A percentile compares a stretch with the other conserved stretches of the same genome.
Conservation (phyloP, 2,888 invertebrate genomes). For the Keiferia lycopersicella region DNA sequence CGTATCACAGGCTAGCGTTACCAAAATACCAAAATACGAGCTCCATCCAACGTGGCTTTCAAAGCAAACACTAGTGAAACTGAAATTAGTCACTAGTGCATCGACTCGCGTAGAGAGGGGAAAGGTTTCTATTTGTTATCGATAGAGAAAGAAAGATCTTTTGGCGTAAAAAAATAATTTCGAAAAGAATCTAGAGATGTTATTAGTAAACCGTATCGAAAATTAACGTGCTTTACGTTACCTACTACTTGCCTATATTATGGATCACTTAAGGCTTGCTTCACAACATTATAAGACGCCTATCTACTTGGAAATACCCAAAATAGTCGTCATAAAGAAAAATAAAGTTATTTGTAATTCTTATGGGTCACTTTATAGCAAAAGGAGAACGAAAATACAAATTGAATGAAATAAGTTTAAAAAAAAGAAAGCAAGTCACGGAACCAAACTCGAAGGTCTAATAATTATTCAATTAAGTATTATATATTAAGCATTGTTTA, state of each 20-base stretch:
- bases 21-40: slow-evolving; percentile 57
- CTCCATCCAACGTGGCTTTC: slow-evolving; percentile 37
- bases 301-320: no score
- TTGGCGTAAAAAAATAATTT: no score
- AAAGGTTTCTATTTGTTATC: slow-evolving; percentile 23
- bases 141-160: slow-evolving; percentile 15
- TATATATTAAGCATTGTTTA: slow-evolving; percentile 9
- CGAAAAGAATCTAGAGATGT: no score
- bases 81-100: slow-evolving; percentile 73
- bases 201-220: no score
- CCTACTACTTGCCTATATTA: no score
- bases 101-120: slow-evolving; percentile 62
- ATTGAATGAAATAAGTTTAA: background rate
- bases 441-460: background rate
- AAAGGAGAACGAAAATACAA: background rate
- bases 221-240: no score
- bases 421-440: background rate
- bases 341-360: no score
- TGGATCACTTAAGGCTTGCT: no score
- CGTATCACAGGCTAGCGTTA: slow-evolving; percentile 50
- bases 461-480: slow-evolving; percentile 15
- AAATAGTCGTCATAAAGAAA: no score
- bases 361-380: no score
- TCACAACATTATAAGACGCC: no score
- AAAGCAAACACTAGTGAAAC: slow-evolving; percentile 63